Percentiles rank a stretch among this genome's conserved stretches.
Evolutionary conservation across 2,113 vertebrate genomes (phyloP).

Genomic region (Ibidorhyncha struthersii): DNA sequence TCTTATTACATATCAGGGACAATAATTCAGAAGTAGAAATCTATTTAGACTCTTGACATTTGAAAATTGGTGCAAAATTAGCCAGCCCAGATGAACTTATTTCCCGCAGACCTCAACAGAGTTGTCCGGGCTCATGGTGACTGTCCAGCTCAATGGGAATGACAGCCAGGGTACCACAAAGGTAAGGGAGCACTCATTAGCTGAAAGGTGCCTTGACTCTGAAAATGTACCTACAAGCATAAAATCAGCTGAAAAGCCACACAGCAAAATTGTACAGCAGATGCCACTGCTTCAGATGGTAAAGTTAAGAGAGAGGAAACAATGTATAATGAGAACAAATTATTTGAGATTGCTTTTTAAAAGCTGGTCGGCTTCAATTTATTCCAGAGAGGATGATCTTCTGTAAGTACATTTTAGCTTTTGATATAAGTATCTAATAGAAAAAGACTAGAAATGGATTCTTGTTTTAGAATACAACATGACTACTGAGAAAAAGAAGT

Average conservation of each 20-base stretch:
- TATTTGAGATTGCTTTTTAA: not conserved
- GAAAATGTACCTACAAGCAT: not conserved
- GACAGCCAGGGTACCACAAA: fast-evolving
- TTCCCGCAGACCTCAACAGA: not conserved
- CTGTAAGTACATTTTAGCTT: not conserved
- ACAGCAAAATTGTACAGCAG: not conserved
- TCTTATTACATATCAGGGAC: not conserved
- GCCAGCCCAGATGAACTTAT: not conserved
- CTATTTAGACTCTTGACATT: not conserved
- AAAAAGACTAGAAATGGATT: not conserved
- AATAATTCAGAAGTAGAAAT: not conserved
- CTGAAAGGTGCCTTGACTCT: not conserved
- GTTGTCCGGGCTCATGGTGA: not conserved
- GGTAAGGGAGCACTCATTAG: not conserved
- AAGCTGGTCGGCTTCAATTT: not conserved
- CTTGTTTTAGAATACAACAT: not conserved
- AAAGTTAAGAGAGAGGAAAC: not conserved
- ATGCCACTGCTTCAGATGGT: not conserved
- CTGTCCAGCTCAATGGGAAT: not conserved
- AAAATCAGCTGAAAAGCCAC: not conserved
- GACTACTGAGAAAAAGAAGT: not conserved
- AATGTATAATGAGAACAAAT: not conserved
- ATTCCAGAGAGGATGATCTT: not conserved
- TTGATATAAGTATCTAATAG: not conserved
- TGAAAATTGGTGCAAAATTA: not conserved